A percentile compares a stretch with the other conserved stretches of the same genome.
Conservation (phyloP, 2,888 invertebrate species). For the Eilema sororculum region DNA sequence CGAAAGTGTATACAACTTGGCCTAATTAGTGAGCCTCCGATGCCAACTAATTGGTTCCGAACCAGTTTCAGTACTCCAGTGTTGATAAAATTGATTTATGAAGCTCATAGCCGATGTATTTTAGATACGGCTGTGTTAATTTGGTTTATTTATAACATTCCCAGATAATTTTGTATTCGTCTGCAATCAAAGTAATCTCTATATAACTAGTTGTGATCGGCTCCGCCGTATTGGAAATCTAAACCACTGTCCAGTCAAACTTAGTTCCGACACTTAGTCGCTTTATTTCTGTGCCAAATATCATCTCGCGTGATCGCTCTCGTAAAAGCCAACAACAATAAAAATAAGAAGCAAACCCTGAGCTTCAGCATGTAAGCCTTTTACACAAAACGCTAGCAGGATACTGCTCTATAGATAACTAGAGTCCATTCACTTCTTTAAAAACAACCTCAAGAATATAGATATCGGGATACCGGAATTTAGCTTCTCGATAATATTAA, state of each 20-base stretch:
- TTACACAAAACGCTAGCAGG: too few species aligned
- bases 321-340: background rate
- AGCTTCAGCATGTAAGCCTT: too few species aligned
- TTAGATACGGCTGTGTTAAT: conserved; percentile 17
- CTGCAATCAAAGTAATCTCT: background rate
- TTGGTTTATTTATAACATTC: conserved; percentile 15
- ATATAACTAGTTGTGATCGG: background rate
- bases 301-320: background rate
- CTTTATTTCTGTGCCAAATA: too few species aligned
- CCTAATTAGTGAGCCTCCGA: conserved; percentile 58
- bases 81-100: conserved; percentile 51
- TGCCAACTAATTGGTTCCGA: conserved; percentile 64
- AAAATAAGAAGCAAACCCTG: too few species aligned
- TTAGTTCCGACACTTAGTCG: too few species aligned
- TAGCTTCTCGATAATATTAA: background rate
- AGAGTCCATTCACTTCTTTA: background rate
- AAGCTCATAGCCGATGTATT: conserved; percentile 19
- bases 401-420: background rate
- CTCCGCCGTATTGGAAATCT: background rate
- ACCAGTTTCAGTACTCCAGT: conserved; percentile 51
- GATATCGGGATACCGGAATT: background rate
- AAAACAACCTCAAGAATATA: background rate
- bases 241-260: background rate
- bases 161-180: background rate
- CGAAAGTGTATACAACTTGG: conserved; percentile 14